phyloP scores from a whole-genome alignment of 37 sponge, comb jelly and placozoan species.

The Crambe crambe region DNA sequence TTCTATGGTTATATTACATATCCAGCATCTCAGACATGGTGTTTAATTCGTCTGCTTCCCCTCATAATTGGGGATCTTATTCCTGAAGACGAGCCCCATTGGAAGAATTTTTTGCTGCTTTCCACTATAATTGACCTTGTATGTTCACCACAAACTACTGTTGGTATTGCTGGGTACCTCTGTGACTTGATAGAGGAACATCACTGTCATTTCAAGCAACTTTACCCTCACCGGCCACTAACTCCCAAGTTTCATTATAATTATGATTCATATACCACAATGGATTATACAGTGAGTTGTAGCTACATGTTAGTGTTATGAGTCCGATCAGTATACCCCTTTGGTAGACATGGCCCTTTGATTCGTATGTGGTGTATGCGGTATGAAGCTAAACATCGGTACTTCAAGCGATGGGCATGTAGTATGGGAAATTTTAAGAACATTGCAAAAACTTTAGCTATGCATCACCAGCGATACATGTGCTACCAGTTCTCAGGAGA shows the following conservation, averaged over 20 bases:
- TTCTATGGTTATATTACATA: neutral
- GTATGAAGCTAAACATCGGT: no score
- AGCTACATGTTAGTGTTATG: no score
- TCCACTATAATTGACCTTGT: neutral
- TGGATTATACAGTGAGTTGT: constrained; percentile 1
- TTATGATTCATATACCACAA: constrained; percentile 7
- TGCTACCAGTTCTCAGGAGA: no score
- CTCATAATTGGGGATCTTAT: constrained; percentile 8
- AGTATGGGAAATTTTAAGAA: no score
- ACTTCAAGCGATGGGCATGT: no score
- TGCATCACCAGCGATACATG: no score
- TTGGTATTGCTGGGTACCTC: neutral
- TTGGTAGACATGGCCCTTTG: no score
- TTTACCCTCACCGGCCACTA: neutral
- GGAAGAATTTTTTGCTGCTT: neutral
- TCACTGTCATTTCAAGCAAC: neutral
- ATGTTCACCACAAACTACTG: neutral
- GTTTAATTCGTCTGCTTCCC: constrained; percentile 3
- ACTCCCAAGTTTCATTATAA: constrained; percentile 11
- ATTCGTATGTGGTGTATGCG: no score
- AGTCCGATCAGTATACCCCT: no score
- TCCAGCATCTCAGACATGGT: constrained; percentile 7
- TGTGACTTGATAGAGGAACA: neutral
- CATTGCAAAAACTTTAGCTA: no score
- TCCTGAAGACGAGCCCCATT: constrained; percentile 2